Evolutionary conservation across 2,797 vertebrate genomes (phyloP).

Genomic region (Epinephelus awoara): DNA sequence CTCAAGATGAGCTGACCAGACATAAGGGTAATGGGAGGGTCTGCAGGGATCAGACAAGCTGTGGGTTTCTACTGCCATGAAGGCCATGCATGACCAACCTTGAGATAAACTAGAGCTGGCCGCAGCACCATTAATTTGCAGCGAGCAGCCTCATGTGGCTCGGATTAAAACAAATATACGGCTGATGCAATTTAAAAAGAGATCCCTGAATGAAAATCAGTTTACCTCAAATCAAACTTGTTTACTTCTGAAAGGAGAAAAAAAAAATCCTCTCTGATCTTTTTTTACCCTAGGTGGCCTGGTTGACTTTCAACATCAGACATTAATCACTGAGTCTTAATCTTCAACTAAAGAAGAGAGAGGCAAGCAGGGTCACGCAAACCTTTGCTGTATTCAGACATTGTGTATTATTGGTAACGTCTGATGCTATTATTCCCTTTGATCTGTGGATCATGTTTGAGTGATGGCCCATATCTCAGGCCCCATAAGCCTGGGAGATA

Average conservation of each 20-base stretch:
- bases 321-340: slow-evolving; percentile 67
- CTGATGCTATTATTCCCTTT: slow-evolving; percentile 57
- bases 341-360: slow-evolving; percentile 53
- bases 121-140: slow-evolving; percentile 64
- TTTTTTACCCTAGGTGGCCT: slow-evolving; percentile 37
- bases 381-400: slow-evolving; percentile 34
- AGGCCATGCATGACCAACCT: slow-evolving; percentile 70
- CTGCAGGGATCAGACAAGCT: slow-evolving; percentile 60
- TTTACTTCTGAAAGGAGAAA: slow-evolving; percentile 41
- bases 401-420: slow-evolving; percentile 43
- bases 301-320: slow-evolving; percentile 57
- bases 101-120: slow-evolving; percentile 62
- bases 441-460: slow-evolving; percentile 58
- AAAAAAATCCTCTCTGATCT: slow-evolving; percentile 59
- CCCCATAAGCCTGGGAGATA: slow-evolving; percentile 55
- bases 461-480: slow-evolving; percentile 56
- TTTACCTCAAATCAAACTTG: slow-evolving; percentile 65
- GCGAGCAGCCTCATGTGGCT: slow-evolving; percentile 54
- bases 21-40: slow-evolving; percentile 64
- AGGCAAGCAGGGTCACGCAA: slow-evolving; percentile 49
- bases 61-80: slow-evolving; percentile 59
- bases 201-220: slow-evolving; percentile 60
- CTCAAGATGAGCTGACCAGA: slow-evolving; percentile 49
- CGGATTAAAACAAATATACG: slow-evolving; percentile 68
- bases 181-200: slow-evolving; percentile 48